phyloP scores from a whole-genome alignment of 2,888 invertebrate species.

The Troides oblongomaculatus region DNA sequence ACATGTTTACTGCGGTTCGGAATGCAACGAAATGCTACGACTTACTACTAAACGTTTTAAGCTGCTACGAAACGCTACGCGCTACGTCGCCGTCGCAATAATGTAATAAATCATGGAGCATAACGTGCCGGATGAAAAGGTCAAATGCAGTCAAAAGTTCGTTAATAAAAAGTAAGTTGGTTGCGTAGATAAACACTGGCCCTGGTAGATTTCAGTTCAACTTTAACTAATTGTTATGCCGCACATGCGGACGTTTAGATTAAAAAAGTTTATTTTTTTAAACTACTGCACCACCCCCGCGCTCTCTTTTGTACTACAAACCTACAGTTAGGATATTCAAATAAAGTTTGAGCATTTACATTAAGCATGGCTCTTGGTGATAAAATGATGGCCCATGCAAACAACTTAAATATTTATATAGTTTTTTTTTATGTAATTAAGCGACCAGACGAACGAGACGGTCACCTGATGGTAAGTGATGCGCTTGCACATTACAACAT shows the following conservation, averaged over 20 bases:
- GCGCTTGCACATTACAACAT: too few relatives aligned
- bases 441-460: too few relatives aligned
- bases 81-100: not conserved
- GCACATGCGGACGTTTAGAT: constrained; percentile 16
- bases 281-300: constrained; percentile 1
- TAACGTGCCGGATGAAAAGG: not conserved
- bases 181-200: constrained; percentile 8
- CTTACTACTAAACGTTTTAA: not conserved
- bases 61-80: not conserved
- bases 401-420: too few relatives aligned
- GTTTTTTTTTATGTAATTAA: too few relatives aligned
- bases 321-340: too few relatives aligned
- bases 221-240: constrained; percentile 19
- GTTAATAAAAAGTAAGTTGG: constrained; percentile 22
- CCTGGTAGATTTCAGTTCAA: constrained; percentile 9
- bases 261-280: constrained; percentile 23
- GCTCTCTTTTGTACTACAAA: not conserved
- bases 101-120: not conserved
- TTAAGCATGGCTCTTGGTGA: too few relatives aligned
- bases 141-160: constrained; percentile 8
- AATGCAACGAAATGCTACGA: not conserved
- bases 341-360: too few relatives aligned
- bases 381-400: too few relatives aligned
- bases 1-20: too few relatives aligned
- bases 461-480: too few relatives aligned